Percentiles rank a stretch among this genome's conserved stretches.
These are phyloP conservation scores for Myotis planiceps DNA, from an alignment of 2,797 vertebrate genomes.

Conservation along the genomic window DNA sequence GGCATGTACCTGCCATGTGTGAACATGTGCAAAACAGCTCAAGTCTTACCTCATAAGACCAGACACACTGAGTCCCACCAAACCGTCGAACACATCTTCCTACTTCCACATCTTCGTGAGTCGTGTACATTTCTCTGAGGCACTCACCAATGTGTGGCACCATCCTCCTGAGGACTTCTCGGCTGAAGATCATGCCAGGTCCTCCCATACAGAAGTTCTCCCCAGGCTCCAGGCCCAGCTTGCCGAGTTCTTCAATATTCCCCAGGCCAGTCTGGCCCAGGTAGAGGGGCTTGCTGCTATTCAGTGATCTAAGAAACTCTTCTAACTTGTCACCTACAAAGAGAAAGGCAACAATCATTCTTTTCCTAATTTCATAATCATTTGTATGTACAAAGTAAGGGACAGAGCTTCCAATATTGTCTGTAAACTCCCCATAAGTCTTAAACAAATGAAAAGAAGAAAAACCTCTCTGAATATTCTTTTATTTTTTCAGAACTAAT, in stretches of 20 bases:
- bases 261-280: constrained; percentile 98
- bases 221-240: constrained; percentile 96
- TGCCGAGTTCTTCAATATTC: constrained; percentile 96
- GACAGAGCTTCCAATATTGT: not conserved
- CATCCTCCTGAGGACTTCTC: constrained; percentile 95
- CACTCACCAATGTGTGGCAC: constrained; percentile 98
- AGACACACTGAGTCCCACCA: constrained; percentile 97
- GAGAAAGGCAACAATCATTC: constrained; percentile 34
- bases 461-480: not conserved
- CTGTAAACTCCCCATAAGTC: not conserved
- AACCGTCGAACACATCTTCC: constrained; percentile 96
- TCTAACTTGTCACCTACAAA: constrained; percentile 92
- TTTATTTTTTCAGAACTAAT: not conserved
- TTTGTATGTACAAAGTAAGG: not conserved
- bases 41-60: constrained; percentile 97
- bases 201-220: constrained; percentile 99
- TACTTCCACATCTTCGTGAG: constrained; percentile 98
- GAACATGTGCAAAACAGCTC: not conserved
- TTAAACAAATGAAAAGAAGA: not conserved
- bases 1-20: not conserved
- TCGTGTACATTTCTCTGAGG: constrained; percentile 97
- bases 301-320: constrained; percentile 95
- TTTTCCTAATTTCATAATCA: not conserved
- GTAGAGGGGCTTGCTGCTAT: constrained; percentile 97
- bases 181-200: constrained; percentile 98